Evolutionary conservation across 1,140 invertebrate species (phyloP).

Genomic region (Caerostris darwini): DNA sequence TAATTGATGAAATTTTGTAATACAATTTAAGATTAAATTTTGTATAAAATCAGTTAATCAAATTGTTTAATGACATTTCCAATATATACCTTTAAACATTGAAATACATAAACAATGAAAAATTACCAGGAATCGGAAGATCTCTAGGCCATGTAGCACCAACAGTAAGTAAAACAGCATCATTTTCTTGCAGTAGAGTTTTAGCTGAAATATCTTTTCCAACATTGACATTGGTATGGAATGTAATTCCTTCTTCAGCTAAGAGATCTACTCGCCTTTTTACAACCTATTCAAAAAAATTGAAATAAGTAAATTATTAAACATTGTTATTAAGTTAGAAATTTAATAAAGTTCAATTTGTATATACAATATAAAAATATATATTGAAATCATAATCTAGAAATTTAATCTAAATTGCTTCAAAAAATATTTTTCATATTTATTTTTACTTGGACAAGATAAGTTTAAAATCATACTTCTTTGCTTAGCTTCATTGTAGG

Average conservation of each 20-base stretch:
- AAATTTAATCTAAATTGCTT: no score
- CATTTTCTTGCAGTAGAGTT: constrained; percentile 88
- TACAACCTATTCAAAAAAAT: constrained; percentile 84
- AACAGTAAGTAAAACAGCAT: constrained; percentile 94
- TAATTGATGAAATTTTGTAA: no score
- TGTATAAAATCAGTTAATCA: no score
- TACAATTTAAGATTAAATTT: no score
- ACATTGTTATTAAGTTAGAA: no score
- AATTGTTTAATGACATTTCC: no score
- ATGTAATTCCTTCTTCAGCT: constrained; percentile 93
- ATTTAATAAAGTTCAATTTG: not conserved
- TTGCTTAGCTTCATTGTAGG: constrained; percentile 98
- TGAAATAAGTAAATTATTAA: not conserved
- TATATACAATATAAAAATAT: no score
- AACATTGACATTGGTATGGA: constrained; percentile 94
- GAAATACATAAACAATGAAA: no score
- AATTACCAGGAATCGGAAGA: constrained; percentile 83
- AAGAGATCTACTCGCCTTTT: constrained; percentile 93
- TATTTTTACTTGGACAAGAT: no score
- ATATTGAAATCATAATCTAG: no score
- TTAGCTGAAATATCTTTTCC: constrained; percentile 94
- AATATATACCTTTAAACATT: no score
- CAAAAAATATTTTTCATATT: no score
- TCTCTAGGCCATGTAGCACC: constrained; percentile 98
- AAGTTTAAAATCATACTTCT: constrained; percentile 84